Evolutionary conservation across 2,113 vertebrate genomes (phyloP).

Genomic region (Chloropsis cyanopogon): DNA sequence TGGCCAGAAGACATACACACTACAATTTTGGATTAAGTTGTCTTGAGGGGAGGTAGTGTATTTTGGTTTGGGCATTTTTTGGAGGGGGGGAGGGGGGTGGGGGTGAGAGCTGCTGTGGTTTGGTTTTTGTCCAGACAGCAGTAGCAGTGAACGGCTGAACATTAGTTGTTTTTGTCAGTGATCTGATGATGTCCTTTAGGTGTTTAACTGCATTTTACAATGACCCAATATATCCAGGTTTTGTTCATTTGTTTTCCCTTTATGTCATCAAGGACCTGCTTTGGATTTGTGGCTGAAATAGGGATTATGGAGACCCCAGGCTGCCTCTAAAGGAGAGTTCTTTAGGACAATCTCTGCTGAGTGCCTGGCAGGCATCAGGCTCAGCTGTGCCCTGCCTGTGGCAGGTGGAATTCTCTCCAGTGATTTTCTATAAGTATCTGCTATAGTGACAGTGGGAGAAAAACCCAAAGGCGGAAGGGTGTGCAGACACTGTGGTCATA

Average conservation of each 20-base stretch:
- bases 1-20: background rate
- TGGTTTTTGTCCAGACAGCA: background rate
- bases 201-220: background rate
- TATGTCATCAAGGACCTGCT: background rate
- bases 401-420: background rate
- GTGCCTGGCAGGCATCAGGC: background rate
- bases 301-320: background rate
- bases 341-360: background rate
- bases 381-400: background rate
- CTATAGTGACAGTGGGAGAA: background rate
- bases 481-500: background rate
- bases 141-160: background rate
- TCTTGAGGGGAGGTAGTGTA: background rate
- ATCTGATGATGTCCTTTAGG: background rate
- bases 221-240: background rate
- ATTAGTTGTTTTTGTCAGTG: background rate
- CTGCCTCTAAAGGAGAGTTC: background rate
- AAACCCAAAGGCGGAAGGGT: background rate
- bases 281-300: background rate
- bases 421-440: background rate
- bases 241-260: background rate
- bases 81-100: no score
- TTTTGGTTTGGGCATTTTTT: background rate
- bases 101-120: accelerated
- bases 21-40: background rate